Percentiles rank a stretch among this genome's conserved stretches.
phyloP scores from a whole-genome alignment of 2,113 vertebrate species.

The Mustelus asterias region DNA sequence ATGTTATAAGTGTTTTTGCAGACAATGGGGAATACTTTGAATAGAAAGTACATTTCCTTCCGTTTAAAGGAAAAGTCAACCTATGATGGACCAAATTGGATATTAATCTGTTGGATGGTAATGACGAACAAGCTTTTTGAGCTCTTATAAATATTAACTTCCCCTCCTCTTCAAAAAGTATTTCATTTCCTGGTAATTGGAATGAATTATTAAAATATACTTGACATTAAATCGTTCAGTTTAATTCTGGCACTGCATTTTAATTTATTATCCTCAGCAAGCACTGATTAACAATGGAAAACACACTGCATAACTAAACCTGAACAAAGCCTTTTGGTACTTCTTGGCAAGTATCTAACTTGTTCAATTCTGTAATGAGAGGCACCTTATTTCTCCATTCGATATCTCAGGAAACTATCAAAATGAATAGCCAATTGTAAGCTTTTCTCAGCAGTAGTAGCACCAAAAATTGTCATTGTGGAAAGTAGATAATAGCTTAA shows the following conservation, averaged over 20 bases:
- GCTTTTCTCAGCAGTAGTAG: not conserved
- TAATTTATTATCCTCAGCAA: not conserved
- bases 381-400: not conserved
- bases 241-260: not conserved
- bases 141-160: not conserved
- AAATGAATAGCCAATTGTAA: not conserved
- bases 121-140: not conserved
- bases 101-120: not conserved
- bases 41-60: not conserved
- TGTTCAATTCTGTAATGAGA: not conserved
- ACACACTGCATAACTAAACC: not conserved
- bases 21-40: not conserved
- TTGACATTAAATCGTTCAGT: constrained; percentile 5
- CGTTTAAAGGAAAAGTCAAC: not conserved
- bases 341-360: not conserved
- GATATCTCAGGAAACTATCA: not conserved
- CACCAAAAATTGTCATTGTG: not conserved
- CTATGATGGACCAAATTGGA: not conserved
- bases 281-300: not conserved
- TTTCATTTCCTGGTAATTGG: not conserved
- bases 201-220: constrained; percentile 23
- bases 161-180: not conserved
- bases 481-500: not conserved
- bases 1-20: not conserved
- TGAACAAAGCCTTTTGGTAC: not conserved